phyloP scores from a whole-genome alignment of 2,888 invertebrate genomes.

The Eurytoma californica region DNA sequence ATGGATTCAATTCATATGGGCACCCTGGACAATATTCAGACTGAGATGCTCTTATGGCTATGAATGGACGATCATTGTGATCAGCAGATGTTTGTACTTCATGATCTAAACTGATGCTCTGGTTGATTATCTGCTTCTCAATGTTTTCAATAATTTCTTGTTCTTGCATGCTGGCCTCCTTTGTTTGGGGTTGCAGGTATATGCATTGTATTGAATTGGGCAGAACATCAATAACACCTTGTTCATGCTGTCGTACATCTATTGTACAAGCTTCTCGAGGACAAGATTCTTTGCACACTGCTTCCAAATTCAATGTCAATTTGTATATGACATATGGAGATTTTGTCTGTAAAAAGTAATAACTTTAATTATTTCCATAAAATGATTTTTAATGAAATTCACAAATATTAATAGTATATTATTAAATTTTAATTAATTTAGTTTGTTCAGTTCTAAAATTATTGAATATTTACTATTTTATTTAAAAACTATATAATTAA shows the following conservation, averaged over 20 bases:
- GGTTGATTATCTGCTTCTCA: conserved; percentile 61
- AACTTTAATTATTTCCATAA: neutral
- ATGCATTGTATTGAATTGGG: conserved; percentile 67
- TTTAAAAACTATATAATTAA: neutral
- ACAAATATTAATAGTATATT: conserved; percentile 17
- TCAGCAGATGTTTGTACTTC: conserved; percentile 66
- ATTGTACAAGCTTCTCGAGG: conserved; percentile 67
- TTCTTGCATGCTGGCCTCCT: conserved; percentile 56
- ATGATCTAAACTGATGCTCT: conserved; percentile 65
- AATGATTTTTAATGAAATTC: neutral
- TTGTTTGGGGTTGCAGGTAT: conserved; percentile 59
- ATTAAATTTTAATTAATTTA: neutral
- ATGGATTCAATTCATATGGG: conserved; percentile 70
- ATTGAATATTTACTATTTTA: too few species aligned
- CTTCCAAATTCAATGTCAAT: conserved; percentile 67
- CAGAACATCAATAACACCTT: conserved; percentile 62
- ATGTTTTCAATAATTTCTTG: conserved; percentile 61
- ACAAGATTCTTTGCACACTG: conserved; percentile 66
- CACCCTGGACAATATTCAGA: conserved; percentile 70
- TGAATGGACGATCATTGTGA: conserved; percentile 68
- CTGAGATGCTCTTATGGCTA: conserved; percentile 66
- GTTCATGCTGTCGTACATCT: conserved; percentile 65
- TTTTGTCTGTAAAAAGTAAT: conserved; percentile 62
- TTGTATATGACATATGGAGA: conserved; percentile 65
- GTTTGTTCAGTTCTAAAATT: neutral